Conservation (phyloP, 2,113 vertebrate genomes). For the Apistogramma diplotaenia region DNA sequence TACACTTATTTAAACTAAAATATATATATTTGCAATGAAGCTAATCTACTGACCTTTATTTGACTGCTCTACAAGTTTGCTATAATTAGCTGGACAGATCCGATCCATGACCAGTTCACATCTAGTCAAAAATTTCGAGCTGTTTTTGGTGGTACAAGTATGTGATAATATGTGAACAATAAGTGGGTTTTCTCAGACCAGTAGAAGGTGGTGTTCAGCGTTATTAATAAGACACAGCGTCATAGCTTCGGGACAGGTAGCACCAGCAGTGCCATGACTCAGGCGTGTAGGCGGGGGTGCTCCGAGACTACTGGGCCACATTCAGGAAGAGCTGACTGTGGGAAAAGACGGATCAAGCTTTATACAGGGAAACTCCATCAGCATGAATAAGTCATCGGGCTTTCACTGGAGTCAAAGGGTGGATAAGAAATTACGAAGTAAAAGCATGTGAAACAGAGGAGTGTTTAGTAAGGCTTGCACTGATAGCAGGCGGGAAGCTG, state of each 20-base stretch:
- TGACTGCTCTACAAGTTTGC: no score
- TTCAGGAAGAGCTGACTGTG: constrained; percentile 59
- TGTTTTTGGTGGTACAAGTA: background rate
- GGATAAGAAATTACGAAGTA: constrained; percentile 54
- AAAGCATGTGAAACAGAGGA: constrained; percentile 65
- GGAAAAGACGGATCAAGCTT: constrained; percentile 32
- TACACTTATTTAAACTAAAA: background rate
- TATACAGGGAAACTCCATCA: constrained; percentile 79
- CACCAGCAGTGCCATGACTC: constrained; percentile 23
- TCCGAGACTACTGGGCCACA: background rate
- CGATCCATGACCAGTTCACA: no score
- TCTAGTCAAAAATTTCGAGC: background rate
- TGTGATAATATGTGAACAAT: background rate
- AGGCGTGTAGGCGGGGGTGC: background rate
- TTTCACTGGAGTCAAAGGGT: constrained; percentile 62
- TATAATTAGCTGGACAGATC: no score
- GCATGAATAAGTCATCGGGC: constrained; percentile 78
- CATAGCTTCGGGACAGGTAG: constrained; percentile 15
- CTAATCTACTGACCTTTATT: background rate
- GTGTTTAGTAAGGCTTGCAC: constrained; percentile 56
- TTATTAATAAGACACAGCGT: background rate
- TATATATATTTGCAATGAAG: background rate
- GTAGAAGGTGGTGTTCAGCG: background rate
- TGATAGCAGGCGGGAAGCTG: constrained; percentile 10
- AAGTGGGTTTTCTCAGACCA: background rate